Base-by-base conservation (phyloP, 2,113 vertebrate species). In the Scatophagus argus region DNA sequence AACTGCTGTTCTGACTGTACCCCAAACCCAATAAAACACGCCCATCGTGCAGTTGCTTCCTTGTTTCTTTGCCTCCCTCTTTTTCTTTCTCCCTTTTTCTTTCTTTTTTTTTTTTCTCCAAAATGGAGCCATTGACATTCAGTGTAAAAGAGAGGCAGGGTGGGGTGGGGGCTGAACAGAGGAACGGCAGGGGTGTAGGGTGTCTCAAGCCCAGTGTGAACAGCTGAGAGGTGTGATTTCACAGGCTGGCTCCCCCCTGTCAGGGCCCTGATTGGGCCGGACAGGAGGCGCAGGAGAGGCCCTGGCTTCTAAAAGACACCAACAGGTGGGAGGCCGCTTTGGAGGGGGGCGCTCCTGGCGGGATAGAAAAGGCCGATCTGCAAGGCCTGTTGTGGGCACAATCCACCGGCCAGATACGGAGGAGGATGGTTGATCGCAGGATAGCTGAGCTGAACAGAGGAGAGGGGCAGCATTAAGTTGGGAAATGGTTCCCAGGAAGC, bases 201-300 rank as follows among this genome's bases (percentile, higher is more conserved):
- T 95, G 92, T 94, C 94, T 94, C 77, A 56, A 89, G 91, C 89
- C 85, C 91, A 93, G 93, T 91, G 94, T 84, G 92, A 95, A 98
- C 98, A 99, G 98, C 97, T 99, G 98, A 97, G 96, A 92, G 83
- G 95, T 96, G 96, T 96, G 96, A 96, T 95, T 96, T 96, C 95
- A 93, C 85, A 96, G 93, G 91, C 93, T 93, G 92, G 92, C 92
- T 84, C 92, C 90, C 90, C 91, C 80, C 94, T 96, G 97, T 96
- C 97, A 97, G 75, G 56, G 74, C 60, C 66, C 92, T 98, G 98
- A 99, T 98, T 96, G 97, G 96, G 97, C 94, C 90, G 94, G 95
- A 99, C 98, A 98, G 96, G 90, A 97, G 97, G 96, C 91, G 75
- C 13, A 93, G 95, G 95, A 93, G 94, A 89, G 94, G 95, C 93